These are phyloP conservation scores for Atopsyche davidsoni DNA, from an alignment of 1,140 invertebrate species.

Conservation along the genomic window DNA sequence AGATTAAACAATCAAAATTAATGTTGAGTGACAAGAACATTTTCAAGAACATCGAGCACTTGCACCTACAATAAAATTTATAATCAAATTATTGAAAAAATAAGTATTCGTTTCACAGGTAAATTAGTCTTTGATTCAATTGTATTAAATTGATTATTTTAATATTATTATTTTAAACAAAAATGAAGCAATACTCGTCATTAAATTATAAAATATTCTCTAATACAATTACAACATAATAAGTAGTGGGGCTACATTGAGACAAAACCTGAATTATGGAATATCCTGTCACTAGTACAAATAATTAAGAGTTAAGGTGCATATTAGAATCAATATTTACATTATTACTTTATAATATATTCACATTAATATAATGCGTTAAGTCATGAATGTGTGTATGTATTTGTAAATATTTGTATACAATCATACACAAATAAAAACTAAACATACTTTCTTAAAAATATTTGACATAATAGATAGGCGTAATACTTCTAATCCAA, in stretches of 20 bases:
- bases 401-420: not conserved
- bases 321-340: no score
- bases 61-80: no score
- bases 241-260: no score
- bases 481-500: not conserved
- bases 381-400: not conserved
- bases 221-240: not conserved
- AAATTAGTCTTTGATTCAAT: no score
- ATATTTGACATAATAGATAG: constrained; percentile 4
- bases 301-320: not conserved
- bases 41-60: no score
- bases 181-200: not conserved
- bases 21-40: no score
- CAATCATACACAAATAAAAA: constrained; percentile 8
- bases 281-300: no score
- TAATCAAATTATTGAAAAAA: no score
- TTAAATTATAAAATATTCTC: not conserved
- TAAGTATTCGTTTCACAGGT: no score
- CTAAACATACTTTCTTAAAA: constrained; percentile 12
- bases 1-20: no score
- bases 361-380: not conserved
- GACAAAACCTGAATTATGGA: no score
- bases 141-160: no score
- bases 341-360: not conserved
- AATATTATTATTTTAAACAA: not conserved